Conservation (phyloP, 2,888 invertebrate genomes). For the Neoascia interrupta region DNA sequence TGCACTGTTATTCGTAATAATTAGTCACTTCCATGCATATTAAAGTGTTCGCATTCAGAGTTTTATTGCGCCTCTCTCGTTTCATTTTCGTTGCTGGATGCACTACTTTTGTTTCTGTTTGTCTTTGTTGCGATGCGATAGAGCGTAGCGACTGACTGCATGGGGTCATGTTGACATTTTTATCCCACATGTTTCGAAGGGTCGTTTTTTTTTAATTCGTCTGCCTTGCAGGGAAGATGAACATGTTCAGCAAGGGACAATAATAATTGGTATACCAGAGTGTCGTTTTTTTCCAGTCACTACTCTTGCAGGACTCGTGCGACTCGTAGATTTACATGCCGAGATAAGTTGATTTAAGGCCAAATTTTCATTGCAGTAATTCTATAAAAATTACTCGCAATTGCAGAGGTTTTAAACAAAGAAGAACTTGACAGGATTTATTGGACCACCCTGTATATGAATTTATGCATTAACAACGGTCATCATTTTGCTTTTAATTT, state of each 20-base stretch:
- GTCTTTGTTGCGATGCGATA: background rate
- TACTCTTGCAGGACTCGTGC: constrained; percentile 24
- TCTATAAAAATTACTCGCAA: constrained; percentile 54
- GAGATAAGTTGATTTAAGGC: constrained; percentile 54
- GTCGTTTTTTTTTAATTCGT: constrained; percentile 1
- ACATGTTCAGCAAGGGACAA: constrained; percentile 60
- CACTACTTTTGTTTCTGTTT: constrained; percentile 5
- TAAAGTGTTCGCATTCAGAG: constrained; percentile 40
- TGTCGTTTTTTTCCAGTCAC: constrained; percentile 13
- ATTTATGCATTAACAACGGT: constrained; percentile 64
- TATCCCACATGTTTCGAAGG: constrained; percentile 52
- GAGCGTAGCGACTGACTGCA: constrained; percentile 22
- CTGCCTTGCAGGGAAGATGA: constrained; percentile 32
- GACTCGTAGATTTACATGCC: constrained; percentile 3
- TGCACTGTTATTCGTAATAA: constrained; percentile 52
- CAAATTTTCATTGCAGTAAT: constrained; percentile 55
- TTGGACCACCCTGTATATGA: constrained; percentile 21
- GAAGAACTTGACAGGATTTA: constrained; percentile 8
- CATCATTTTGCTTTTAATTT: constrained; percentile 56
- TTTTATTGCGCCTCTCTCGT: constrained; percentile 30
- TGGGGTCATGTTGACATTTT: constrained; percentile 60
- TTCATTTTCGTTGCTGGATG: constrained; percentile 18
- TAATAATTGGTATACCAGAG: constrained; percentile 57
- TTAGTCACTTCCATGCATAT: constrained; percentile 60
- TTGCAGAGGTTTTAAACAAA: constrained; percentile 22